phyloP scores from a whole-genome alignment of 2,113 vertebrate genomes.

The Lucifuga dentata region DNA sequence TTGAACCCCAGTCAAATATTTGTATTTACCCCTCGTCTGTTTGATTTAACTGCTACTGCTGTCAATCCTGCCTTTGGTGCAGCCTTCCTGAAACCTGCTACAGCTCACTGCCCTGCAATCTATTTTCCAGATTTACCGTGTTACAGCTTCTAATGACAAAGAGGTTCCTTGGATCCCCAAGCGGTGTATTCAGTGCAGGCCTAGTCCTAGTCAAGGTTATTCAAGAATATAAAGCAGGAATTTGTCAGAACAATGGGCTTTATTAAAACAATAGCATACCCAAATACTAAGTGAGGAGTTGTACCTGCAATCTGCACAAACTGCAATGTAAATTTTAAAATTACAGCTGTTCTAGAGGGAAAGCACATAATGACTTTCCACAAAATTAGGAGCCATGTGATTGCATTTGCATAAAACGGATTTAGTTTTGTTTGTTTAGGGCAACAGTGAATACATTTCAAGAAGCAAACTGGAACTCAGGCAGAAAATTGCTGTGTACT shows the following conservation, averaged over 20 bases:
- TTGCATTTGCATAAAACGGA: not conserved
- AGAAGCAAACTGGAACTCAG: not conserved
- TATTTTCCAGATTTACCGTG: slow-evolving; percentile 78
- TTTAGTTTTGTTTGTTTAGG: not conserved
- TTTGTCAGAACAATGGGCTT: slow-evolving; percentile 66
- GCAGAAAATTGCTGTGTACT: not conserved
- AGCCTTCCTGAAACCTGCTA: slow-evolving; percentile 68
- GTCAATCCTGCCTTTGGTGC: slow-evolving; percentile 62
- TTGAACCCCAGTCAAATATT: slow-evolving; percentile 77
- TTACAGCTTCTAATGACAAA: slow-evolving; percentile 77
- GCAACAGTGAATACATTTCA: not conserved
- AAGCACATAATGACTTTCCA: no score
- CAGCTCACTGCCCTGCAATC: slow-evolving; percentile 79
- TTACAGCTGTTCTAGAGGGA: not conserved
- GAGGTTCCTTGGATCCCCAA: slow-evolving; percentile 72
- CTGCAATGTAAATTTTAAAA: not conserved
- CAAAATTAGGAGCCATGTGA: not conserved
- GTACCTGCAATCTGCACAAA: slow-evolving; percentile 22
- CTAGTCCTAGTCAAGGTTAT: slow-evolving; percentile 77
- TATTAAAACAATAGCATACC: slow-evolving; percentile 55
- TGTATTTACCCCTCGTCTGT: slow-evolving; percentile 75
- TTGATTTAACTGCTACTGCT: slow-evolving; percentile 71
- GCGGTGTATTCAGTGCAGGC: slow-evolving; percentile 61
- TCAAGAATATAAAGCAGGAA: slow-evolving; percentile 69
- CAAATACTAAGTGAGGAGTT: slow-evolving; percentile 27